Percentiles rank a stretch among this genome's conserved stretches.
Conservation (phyloP, 35 echinoderm and acorn worm species). For the Anneissia japonica region DNA sequence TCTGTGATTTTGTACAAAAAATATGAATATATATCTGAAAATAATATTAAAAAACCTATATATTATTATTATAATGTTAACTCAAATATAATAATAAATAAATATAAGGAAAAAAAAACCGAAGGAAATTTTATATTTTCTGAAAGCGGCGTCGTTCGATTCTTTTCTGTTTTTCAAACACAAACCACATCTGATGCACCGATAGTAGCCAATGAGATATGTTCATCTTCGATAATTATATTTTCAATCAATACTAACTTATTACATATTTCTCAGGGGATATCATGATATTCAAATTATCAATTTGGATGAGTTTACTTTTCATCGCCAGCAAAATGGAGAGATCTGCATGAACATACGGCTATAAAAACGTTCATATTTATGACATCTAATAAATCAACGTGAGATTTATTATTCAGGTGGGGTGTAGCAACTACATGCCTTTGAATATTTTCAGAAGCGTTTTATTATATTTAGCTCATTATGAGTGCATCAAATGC, state of each 20-base stretch:
- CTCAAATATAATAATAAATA: no score
- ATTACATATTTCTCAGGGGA: neutral
- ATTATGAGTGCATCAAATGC: neutral
- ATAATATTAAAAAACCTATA: no score
- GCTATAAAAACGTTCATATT: neutral
- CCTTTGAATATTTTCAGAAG: neutral
- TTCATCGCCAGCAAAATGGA: neutral
- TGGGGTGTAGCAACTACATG: neutral
- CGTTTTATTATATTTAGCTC: neutral
- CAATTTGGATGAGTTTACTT: neutral
- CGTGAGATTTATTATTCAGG: neutral
- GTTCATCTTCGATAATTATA: neutral
- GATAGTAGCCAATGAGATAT: neutral
- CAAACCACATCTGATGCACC: no score
- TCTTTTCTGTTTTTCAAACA: no score
- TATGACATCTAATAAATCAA: neutral
- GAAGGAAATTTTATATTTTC: no score
- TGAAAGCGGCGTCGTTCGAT: no score
- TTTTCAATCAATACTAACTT: neutral
- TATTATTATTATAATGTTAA: no score
- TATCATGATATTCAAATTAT: neutral
- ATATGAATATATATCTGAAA: no score
- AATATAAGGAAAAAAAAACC: no score
- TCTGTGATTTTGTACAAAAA: no score
- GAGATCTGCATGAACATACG: neutral